Base-by-base conservation (phyloP, 2,113 vertebrate species). In the Oreochromis spilurus region DNA sequence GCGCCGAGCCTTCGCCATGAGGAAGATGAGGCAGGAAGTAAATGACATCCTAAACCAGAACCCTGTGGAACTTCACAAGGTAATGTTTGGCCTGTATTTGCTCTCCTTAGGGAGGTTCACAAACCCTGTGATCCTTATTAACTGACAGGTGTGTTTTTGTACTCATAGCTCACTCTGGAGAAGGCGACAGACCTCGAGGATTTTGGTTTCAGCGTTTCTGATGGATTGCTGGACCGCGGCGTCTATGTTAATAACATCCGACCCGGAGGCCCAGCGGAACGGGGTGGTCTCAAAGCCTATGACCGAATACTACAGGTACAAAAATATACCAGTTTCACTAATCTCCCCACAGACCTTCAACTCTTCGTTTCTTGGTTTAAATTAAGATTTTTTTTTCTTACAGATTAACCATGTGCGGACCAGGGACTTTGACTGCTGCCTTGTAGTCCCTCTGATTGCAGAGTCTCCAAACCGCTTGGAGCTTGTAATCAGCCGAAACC, bases 21-120 rank as follows among this genome's bases (percentile, higher is more conserved):
- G 97, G 92, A 99, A 98, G 95, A 97, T 99, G 96, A 99, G 98
- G 85, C 98, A 99, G 94, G 98, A 99, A 93, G 97, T 98, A 65
- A 98, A 98, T 88, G 98, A 99, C 93, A 97, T 99, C 87, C 96
- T 99, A 95, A 98, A 97, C 87, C 98, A 98, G 82, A 99, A 97
- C 89, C 98, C 99, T n/a, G 98, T 99, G 95, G 98, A 99, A 93
- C 97, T 99, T 92, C 99, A 99, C 95, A 99, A 99, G 98, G 99
- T 99, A 21, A 48, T 5, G 0, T 21, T 14, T 45, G 4, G 43
- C 12, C 77, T 36, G 40, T 14, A 38, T 21, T 40, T 2, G 21
- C 29, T 13, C 7, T 19, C 38, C 12, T 19, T 54, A 10, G 9
- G 17, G 31, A 62, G 40, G 11, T 13, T 36, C 6, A 21, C 34